Evolutionary conservation across 1,140 invertebrate genomes (phyloP).

Genomic region (Bemisia tabaci): DNA sequence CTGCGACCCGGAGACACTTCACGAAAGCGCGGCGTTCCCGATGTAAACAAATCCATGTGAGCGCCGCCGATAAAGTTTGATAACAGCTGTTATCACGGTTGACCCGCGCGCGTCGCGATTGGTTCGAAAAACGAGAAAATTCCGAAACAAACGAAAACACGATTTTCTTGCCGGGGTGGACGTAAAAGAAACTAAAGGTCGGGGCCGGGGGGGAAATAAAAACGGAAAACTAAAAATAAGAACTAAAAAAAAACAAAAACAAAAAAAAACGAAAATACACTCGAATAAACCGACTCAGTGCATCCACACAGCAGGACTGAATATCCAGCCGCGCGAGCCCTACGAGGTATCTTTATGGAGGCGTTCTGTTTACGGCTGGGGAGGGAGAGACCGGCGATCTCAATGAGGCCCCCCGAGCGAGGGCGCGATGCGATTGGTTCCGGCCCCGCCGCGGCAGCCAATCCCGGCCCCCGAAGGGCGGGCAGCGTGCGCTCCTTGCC

Average conservation of each 20-base stretch:
- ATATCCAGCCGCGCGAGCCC: background rate
- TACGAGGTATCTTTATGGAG: background rate
- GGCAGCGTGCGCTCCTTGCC: background rate
- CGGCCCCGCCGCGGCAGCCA: background rate
- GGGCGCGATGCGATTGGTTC: background rate
- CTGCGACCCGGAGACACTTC: too few species aligned
- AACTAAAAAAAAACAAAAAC: background rate
- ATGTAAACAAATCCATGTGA: background rate
- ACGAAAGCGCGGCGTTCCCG: background rate
- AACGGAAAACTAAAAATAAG: background rate
- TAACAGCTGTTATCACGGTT: too few species aligned
- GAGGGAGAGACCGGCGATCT: background rate
- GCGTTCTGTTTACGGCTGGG: background rate
- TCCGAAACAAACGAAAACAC: too few species aligned
- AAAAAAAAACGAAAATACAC: background rate
- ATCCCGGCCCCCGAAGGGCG: background rate
- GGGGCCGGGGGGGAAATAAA: background rate
- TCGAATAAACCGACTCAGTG: background rate
- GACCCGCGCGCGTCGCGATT: too few species aligned
- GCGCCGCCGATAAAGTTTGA: too few species aligned
- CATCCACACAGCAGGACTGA: background rate
- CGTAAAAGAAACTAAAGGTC: background rate
- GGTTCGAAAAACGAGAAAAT: too few species aligned
- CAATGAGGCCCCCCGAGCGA: background rate
- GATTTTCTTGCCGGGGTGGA: too few species aligned